Evolutionary conservation across 2,888 invertebrate genomes (phyloP).

Genomic region (Nephrotoma guestfalica): DNA sequence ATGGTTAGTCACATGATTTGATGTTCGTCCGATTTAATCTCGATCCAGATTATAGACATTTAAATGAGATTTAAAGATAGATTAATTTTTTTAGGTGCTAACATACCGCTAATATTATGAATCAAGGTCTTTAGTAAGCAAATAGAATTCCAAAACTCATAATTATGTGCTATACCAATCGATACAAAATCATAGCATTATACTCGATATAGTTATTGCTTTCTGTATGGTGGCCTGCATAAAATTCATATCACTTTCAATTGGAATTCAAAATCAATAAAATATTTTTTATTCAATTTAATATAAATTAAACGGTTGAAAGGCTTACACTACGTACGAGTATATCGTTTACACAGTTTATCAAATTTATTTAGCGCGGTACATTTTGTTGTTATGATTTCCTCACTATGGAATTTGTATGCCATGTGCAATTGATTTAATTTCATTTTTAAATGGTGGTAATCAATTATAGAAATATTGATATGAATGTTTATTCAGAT

Average conservation of each 20-base stretch:
- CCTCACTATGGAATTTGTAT: background rate
- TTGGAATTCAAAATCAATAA: background rate
- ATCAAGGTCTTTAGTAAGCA: no score
- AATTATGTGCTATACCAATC: background rate
- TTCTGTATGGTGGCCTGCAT: background rate
- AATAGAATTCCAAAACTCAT: no score
- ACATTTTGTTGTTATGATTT: background rate
- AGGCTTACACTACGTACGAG: background rate
- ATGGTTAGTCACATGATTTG: background rate
- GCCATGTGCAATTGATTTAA: background rate
- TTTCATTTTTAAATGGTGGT: background rate
- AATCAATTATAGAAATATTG: no score
- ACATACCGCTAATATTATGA: no score
- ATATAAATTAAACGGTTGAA: background rate
- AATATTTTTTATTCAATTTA: background rate
- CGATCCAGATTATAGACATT: background rate
- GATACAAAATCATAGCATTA: background rate
- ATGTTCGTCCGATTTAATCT: background rate
- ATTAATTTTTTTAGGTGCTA: background rate
- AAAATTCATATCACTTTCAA: background rate
- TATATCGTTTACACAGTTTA: background rate
- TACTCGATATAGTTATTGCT: background rate
- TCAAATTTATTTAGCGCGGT: background rate
- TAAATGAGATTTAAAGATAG: background rate
- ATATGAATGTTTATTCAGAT: no score